Evolutionary conservation across 2,888 invertebrate species (phyloP), one percentile per base, ranked within the genome.

Genomic region (Ditula angustiorana): DNA sequence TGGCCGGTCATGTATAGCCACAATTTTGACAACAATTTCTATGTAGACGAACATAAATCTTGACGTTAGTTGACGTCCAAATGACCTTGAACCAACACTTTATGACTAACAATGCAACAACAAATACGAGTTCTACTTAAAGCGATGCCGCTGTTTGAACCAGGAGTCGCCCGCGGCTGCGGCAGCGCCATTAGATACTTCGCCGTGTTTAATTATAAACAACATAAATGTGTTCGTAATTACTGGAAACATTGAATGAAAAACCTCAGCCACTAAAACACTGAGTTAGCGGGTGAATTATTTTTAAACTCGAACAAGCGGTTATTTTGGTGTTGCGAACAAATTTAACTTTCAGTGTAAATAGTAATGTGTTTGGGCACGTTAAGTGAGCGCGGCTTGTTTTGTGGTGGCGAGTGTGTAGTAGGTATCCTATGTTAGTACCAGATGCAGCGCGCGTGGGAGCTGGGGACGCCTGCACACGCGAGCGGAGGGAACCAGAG

Each of bases 301-400:
- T 58, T 57, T 63, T 63, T 33, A 46, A 50, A 44, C 33, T 16
- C 13, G 23, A 63, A 58, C 24, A 44, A 28, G 47, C 44, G 24
- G 63, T 44, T 63, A 57, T 58, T 63, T 26, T 33, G 5, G 62
- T 30, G 19, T 33, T 41, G 57, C 30, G 50, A 41, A 52, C 50
- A 13, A 44, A 58, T 63, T 63, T 44, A 58, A 63, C 57, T 63
- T 50, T 58, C 49, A 62, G 23, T 41, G n/a, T 61, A 41, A 13
- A 30, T 52, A 63, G 49, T 49, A 50, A 21, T 50, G 37, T 30
- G 30, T 46, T 41, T 3, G 5, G 33, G 23, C 16, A 23, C 41
- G 46, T 56, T n/a, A 52, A 63, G 35, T 35, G 53, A 60, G 49
- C 30, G 56, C 23, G 37, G 56, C 19, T 30, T 23, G 56, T 19